phyloP scores from a whole-genome alignment of 2,888 invertebrate genomes.

The Achlya flavicornis region DNA sequence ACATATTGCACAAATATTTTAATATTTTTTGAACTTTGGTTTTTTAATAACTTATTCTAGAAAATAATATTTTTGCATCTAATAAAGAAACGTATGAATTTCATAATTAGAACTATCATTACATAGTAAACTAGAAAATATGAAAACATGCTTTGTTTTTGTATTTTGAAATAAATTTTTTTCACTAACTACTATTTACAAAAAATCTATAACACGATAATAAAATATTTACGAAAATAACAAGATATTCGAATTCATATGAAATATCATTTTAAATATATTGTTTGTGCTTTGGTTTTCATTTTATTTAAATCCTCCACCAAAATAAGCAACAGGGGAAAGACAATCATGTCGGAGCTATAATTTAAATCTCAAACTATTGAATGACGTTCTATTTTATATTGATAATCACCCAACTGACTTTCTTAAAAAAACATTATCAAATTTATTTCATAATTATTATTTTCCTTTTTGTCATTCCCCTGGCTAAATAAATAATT shows the following conservation, averaged over 20 bases:
- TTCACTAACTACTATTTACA: slow-evolving; percentile 30
- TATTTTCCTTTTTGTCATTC: not conserved
- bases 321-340: slow-evolving; percentile 5
- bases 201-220: slow-evolving; percentile 17
- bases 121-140: not conserved
- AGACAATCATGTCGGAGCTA: not conserved
- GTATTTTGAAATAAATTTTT: slow-evolving; percentile 28
- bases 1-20: not conserved
- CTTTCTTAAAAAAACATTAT: not conserved
- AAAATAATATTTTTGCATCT: not conserved
- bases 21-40: not conserved
- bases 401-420: not conserved
- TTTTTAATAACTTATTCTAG: not conserved
- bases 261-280: slow-evolving; percentile 19
- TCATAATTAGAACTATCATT: not conserved
- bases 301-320: slow-evolving; percentile 25
- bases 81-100: not conserved
- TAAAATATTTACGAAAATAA: not conserved
- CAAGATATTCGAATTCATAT: slow-evolving; percentile 7
- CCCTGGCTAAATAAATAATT: not conserved
- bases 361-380: not conserved
- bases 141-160: slow-evolving; percentile 31
- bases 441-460: no score
- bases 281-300: slow-evolving; percentile 50
- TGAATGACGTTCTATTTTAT: no score